Conservation (phyloP, 2,113 vertebrate species). For the Gymnocephalus cernua region DNA sequence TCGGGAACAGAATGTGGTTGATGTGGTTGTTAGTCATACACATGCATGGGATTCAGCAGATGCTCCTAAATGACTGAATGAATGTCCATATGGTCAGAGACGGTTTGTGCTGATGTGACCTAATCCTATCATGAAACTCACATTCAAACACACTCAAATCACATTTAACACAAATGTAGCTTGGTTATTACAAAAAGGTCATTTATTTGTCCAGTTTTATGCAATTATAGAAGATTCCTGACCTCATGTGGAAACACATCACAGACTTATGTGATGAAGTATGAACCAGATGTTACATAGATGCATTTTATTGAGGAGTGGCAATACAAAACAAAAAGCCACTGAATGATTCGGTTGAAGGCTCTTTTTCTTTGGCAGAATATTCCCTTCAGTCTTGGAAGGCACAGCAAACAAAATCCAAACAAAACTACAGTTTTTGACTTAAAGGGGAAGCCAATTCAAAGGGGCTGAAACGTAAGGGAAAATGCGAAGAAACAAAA, state of each 20-base stretch:
- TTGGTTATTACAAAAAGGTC: not conserved
- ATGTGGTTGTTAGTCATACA: slow-evolving; percentile 29
- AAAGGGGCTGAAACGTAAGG: slow-evolving; percentile 4
- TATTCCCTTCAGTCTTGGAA: not conserved
- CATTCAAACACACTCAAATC: no score
- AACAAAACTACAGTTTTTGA: not conserved
- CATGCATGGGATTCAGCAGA: slow-evolving; percentile 23
- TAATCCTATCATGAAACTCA: not conserved
- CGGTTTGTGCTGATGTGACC: slow-evolving; percentile 9
- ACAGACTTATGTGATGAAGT: not conserved
- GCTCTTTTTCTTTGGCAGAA: not conserved
- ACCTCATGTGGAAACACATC: slow-evolving; percentile 12
- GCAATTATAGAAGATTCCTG: not conserved
- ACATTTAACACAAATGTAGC: not conserved
- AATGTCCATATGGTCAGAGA: slow-evolving; percentile 36
- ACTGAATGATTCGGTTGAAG: not conserved
- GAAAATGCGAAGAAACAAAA: slow-evolving; percentile 1
- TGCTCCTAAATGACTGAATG: slow-evolving; percentile 48
- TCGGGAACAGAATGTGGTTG: not conserved
- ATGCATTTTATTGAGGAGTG: not conserved
- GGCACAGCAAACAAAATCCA: not conserved
- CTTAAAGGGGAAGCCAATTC: not conserved
- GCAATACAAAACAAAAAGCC: not conserved
- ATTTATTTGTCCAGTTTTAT: not conserved
- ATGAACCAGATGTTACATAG: slow-evolving; percentile 27